Percentiles rank a stretch among this genome's conserved stretches.
These are phyloP conservation scores for Ceuthmochares aereus DNA, from an alignment of 2,113 vertebrate species.

Conservation along the genomic window DNA sequence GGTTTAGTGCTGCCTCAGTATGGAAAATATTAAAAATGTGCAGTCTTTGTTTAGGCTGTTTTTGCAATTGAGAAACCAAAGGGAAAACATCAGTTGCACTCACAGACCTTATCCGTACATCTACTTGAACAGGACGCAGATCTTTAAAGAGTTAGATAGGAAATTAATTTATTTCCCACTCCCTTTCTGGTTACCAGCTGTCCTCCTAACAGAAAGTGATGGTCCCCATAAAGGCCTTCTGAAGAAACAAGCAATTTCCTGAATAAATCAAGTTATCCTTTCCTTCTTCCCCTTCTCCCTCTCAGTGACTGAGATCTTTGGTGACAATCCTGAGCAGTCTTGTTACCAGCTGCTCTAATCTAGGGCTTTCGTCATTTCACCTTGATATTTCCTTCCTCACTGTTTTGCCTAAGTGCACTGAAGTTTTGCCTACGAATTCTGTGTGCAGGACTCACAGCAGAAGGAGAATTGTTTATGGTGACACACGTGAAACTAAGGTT, in stretches of 20 bases:
- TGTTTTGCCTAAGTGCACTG: constrained; percentile 8
- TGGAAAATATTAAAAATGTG: not conserved
- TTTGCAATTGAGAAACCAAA: not conserved
- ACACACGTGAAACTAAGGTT: not conserved
- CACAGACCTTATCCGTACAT: not conserved
- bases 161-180: constrained; percentile 70
- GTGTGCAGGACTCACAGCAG: not conserved
- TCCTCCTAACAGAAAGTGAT: constrained; percentile 50
- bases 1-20: not conserved
- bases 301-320: constrained; percentile 42
- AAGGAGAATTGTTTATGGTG: not conserved
- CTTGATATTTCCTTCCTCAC: constrained; percentile 53
- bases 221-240: constrained; percentile 62
- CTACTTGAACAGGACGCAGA: constrained; percentile 48
- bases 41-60: not conserved
- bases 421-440: not conserved
- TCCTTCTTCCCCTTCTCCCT: constrained; percentile 27
- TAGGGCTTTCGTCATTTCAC: constrained; percentile 26
- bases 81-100: not conserved
- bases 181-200: constrained; percentile 73
- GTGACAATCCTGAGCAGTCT: constrained; percentile 44
- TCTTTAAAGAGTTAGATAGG: constrained; percentile 69
- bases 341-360: constrained; percentile 59
- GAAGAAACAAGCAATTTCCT: constrained; percentile 70
- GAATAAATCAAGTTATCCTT: constrained; percentile 63